These are phyloP conservation scores for Sphinx pinastri DNA, from an alignment of 2,888 invertebrate genomes.

Conservation along the genomic window DNA sequence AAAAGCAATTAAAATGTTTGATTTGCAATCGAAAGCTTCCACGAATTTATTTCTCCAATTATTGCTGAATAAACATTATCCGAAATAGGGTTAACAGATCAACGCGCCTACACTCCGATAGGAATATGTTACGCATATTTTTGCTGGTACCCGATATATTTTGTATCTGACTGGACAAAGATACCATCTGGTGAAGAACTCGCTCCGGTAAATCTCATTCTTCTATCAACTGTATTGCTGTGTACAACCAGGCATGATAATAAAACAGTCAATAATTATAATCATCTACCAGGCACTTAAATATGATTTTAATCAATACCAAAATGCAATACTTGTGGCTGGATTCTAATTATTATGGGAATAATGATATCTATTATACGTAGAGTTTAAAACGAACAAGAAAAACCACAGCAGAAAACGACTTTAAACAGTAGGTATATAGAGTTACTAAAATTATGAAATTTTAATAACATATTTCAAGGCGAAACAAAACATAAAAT, in stretches of 20 bases:
- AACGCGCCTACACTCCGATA: neutral
- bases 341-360: no score
- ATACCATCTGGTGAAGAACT: no score
- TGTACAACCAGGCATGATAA: no score
- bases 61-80: constrained; percentile 10
- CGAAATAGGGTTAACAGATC: constrained; percentile 12
- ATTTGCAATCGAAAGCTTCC: constrained; percentile 33
- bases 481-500: neutral
- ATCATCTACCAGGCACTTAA: no score
- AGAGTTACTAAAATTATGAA: no score
- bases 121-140: neutral
- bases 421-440: neutral
- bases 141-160: no score
- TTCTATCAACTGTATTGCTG: no score
- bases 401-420: neutral
- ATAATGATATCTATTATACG: neutral
- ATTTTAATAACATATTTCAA: neutral
- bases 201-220: no score
- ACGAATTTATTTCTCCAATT: constrained; percentile 28
- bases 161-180: no score
- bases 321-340: no score
- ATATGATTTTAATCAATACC: no score
- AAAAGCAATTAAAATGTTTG: constrained; percentile 40
- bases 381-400: neutral
- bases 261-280: no score